Base-by-base conservation (phyloP, 2,888 invertebrate genomes). In the Cataglyphis albicans region DNA sequence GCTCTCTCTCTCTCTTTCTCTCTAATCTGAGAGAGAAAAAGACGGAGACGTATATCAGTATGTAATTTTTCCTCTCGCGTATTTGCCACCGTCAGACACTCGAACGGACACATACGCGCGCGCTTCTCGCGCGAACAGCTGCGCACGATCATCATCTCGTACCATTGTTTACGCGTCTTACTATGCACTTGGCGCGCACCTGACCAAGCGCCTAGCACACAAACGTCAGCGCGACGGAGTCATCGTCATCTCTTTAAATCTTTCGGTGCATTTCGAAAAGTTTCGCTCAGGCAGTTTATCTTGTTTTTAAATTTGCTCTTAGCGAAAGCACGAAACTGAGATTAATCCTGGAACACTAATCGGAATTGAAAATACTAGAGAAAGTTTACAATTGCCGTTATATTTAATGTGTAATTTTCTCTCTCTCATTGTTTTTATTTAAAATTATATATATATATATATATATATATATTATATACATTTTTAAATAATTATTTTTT, bases 151-250 rank as follows among this genome's bases (percentile, higher is more conserved):
- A 59, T 72, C 44, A 7, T 72, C 73, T n/a, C 55, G 4, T 72
- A 52, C 59, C 73, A 80, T 80, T 72, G 78, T 80, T 84, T 83
- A 74, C 52, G 67, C 55, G 74, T 63, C 83, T 83, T 67, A 32
- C 73, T 18, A 29, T 41, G 73, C 73, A 35, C 44, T 41, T 57
- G 61, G 55, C 73, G 73, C 38, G 38, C 73, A 65, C 65, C 52
- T 52, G 57, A 52, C 57, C 57, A 57, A 41, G 41, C 63, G 41
- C 41, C 70, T 70, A 21, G 29, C 61, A 61, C 32, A 57, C 29
- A 25, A 73, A 63, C 41, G 29, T 74, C 55, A 55, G 7, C 12
- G 35, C 55, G 52, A 55, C 38, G 38, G 32, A 55, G n/a, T 44
- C 38, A 32, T 35, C 25, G 67, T 38, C n/a, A 9, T 25, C 9